phyloP scores from a whole-genome alignment of 2,113 vertebrate genomes.

The Castor canadensis region DNA sequence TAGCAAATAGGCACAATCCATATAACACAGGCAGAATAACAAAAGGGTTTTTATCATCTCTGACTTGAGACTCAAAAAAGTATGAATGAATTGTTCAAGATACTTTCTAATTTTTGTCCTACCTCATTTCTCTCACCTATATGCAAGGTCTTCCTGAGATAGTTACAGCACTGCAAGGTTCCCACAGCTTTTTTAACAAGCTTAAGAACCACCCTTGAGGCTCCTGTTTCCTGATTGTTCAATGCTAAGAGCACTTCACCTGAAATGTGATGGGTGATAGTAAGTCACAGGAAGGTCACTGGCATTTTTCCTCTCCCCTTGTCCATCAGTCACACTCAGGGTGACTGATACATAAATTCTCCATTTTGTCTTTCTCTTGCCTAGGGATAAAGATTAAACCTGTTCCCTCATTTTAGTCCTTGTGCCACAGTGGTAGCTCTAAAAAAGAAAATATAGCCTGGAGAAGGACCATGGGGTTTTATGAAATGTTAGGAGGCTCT shows the following conservation, averaged over 20 bases:
- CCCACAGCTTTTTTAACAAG: conserved; percentile 2
- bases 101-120: not conserved
- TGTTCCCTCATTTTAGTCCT: not conserved
- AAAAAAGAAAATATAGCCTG: not conserved
- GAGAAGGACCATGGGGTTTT: not conserved
- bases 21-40: not conserved
- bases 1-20: not conserved
- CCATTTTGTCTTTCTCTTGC: not conserved
- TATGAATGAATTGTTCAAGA: not conserved
- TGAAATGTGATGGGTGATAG: not conserved
- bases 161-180: not conserved
- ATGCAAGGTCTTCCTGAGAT: not conserved
- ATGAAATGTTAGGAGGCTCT: not conserved
- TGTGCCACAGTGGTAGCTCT: not conserved
- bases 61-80: not conserved
- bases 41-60: not conserved
- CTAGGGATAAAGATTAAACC: not conserved
- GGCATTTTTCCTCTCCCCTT: not conserved
- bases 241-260: not conserved
- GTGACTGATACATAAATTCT: not conserved
- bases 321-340: not conserved
- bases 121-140: not conserved
- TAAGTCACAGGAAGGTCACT: not conserved
- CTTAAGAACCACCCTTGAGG: not conserved
- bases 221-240: conserved; percentile 3